Percentiles rank a stretch among this genome's conserved stretches.
These are phyloP conservation scores for Catocala nupta DNA, from an alignment of 2,888 invertebrate species.

Conservation along the genomic window DNA sequence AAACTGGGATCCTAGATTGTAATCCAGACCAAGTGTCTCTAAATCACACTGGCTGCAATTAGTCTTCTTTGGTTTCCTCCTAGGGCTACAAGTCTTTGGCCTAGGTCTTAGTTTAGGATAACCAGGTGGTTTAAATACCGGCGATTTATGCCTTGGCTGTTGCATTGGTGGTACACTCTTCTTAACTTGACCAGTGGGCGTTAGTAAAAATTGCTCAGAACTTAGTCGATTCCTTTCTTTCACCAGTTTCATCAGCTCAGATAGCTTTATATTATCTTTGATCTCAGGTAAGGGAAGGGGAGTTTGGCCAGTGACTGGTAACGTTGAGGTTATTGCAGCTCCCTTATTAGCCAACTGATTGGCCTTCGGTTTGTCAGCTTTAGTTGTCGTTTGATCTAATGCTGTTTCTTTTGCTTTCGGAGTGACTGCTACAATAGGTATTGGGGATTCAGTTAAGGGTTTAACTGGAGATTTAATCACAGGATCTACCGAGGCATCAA, in stretches of 20 bases:
- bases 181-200: neutral
- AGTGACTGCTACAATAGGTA: too few relatives aligned
- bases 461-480: too few relatives aligned
- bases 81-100: conserved; percentile 12
- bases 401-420: too few relatives aligned
- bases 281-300: conserved; percentile 32
- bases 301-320: conserved; percentile 12
- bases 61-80: neutral
- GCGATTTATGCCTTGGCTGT: conserved; percentile 9
- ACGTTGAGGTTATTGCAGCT: conserved; percentile 4
- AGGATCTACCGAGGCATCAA: too few relatives aligned
- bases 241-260: conserved; percentile 64
- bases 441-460: too few relatives aligned
- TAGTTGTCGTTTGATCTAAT: too few relatives aligned
- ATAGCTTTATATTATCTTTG: conserved; percentile 53
- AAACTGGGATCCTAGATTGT: neutral
- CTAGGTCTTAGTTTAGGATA: conserved; percentile 2
- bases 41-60: conserved; percentile 15
- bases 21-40: conserved; percentile 7
- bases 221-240: conserved; percentile 56
- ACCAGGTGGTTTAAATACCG: conserved; percentile 2
- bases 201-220: too few relatives aligned
- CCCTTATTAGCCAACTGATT: conserved; percentile 5
- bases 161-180: conserved; percentile 12
- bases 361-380: neutral